Base-by-base conservation (phyloP, 2,888 invertebrate genomes). In the Chloromyia formosa region DNA sequence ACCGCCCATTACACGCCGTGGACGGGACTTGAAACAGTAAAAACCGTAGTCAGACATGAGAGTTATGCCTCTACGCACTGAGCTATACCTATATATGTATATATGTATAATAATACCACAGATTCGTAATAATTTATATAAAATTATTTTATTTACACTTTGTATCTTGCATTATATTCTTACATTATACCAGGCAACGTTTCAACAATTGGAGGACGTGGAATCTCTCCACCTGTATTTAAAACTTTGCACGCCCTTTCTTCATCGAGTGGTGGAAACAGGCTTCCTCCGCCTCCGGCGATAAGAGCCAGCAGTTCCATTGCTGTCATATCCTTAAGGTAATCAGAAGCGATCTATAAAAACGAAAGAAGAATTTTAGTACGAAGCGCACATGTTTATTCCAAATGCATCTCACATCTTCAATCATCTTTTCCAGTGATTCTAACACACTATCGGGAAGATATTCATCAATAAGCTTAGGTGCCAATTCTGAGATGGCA, bases 391-490 rank as follows among this genome's bases (percentile, higher is more conserved):
- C 45, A 45, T 45, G 7, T 10, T 45, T 45, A n/a, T n/a, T n/a
- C n/a, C n/a, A n/a, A n/a, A n/a, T n/a, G n/a, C 9, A 22, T 23
- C 35, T 71, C 58, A 71, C 71, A 40, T 56, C 58, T 71, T 71
- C 71, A 5, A 71, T 10, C 12, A 22, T 4, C 9, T 7, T 18
- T 20, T 58, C 58, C 1, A 71, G 14, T 1, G 18, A 35, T 10
- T 56, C 16, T 10, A 71, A 12, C 4, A 45, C 12, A 16, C 58
- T 58, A 20, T 45, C 45, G 49, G 71, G 71, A 22, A 71, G 45
- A 22, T 42, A 56, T 40, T 84, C 84, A 23, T 79, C 80, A 18
- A 84, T 75, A 16, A 84, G 62, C 75, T 84, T 84, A 16, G 83
- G 74, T 1, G 81, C 79, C 76, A 84, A 61, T 78, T 82, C 81